phyloP scores from a whole-genome alignment of 2,797 vertebrate species.

The Enteromius mattozi region DNA sequence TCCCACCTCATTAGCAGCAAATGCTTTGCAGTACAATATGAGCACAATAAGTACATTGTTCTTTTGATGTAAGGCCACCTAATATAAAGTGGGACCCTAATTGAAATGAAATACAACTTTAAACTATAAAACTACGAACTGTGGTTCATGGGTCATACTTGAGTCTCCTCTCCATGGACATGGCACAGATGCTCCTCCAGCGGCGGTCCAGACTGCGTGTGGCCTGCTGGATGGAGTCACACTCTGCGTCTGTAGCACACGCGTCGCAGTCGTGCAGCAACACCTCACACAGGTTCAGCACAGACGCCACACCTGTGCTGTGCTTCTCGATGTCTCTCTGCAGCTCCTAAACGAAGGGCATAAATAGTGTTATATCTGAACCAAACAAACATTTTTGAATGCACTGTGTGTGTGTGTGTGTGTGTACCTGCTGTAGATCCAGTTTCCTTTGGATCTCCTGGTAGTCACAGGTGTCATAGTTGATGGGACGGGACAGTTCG shows the following conservation, averaged over 20 bases:
- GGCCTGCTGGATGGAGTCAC: slow-evolving; percentile 97
- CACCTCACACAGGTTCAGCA: slow-evolving; percentile 95
- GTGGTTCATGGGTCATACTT: slow-evolving; percentile 80
- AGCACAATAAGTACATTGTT: too few relatives aligned
- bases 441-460: slow-evolving; percentile 96
- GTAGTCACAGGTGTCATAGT: slow-evolving; percentile 91
- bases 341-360: slow-evolving; percentile 80
- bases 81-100: neutral
- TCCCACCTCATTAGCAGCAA: too few relatives aligned
- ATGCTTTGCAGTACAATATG: too few relatives aligned
- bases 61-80: too few relatives aligned
- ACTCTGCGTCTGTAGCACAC: slow-evolving; percentile 94
- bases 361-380: neutral
- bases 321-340: slow-evolving; percentile 98
- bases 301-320: slow-evolving; percentile 95
- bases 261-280: slow-evolving; percentile 97
- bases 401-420: neutral
- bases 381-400: neutral
- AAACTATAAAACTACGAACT: neutral
- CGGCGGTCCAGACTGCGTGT: slow-evolving; percentile 93
- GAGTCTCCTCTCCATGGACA: slow-evolving; percentile 97
- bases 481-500: slow-evolving; percentile 91
- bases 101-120: neutral
- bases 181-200: slow-evolving; percentile 97
- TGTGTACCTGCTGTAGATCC: slow-evolving; percentile 90